A percentile compares a stretch with the other conserved stretches of the same genome.
Evolutionary conservation across 2,113 vertebrate genomes (phyloP).

Genomic region (Bettongia penicillata): DNA sequence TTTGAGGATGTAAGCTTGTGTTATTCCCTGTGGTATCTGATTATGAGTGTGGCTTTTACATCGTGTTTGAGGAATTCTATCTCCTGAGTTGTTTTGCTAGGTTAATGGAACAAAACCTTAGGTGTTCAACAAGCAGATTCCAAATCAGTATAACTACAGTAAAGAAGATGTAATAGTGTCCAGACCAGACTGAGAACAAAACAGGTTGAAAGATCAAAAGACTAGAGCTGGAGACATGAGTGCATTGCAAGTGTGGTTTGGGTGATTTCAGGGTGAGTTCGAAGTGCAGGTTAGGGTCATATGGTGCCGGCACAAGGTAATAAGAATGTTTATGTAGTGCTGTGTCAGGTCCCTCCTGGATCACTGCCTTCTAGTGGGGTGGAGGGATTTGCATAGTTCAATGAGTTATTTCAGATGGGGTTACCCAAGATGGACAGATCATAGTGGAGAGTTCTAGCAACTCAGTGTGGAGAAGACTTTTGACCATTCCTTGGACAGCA

Average conservation of each 20-base stretch:
- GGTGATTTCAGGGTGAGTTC: background rate
- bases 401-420: background rate
- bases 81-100: background rate
- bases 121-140: background rate
- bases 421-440: background rate
- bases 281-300: background rate
- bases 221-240: background rate
- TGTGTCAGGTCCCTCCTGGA: background rate
- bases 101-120: background rate
- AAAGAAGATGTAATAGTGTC: background rate
- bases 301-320: background rate
- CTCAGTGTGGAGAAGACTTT: background rate
- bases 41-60: background rate
- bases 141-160: background rate
- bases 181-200: background rate
- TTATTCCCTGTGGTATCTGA: slow-evolving; percentile 3
- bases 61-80: background rate
- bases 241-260: background rate
- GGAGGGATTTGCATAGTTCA: background rate
- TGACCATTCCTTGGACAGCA: background rate
- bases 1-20: background rate
- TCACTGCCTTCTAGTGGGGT: background rate
- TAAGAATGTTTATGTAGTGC: background rate
- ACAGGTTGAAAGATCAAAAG: background rate
- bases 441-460: background rate